These are phyloP conservation scores for Stegostoma tigrinum DNA, from an alignment of 2,113 vertebrate genomes.

Conservation along the genomic window DNA sequence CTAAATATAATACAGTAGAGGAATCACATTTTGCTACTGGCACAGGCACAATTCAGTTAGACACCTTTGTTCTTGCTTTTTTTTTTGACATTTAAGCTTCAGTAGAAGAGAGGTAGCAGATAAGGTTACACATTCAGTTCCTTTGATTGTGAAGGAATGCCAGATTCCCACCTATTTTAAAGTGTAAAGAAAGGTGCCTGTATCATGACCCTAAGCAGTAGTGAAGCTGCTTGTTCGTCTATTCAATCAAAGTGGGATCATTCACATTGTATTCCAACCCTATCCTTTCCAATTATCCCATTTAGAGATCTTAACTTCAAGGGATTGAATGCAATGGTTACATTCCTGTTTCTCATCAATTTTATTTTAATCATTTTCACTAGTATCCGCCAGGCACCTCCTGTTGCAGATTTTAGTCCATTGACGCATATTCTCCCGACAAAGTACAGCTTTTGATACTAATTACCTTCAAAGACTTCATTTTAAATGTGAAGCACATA, in stretches of 20 bases:
- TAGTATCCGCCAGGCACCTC: neutral
- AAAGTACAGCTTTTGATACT: neutral
- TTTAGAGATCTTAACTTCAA: neutral
- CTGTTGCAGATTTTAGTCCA: neutral
- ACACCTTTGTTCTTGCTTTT: neutral
- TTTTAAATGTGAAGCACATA: too few species aligned
- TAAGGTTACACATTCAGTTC: slow-evolving; percentile 13
- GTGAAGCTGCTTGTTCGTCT: neutral
- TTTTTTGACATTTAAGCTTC: slow-evolving; percentile 30
- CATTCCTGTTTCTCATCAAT: neutral
- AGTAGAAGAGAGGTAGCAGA: neutral
- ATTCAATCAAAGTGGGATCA: neutral
- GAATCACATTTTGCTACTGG: slow-evolving; percentile 27
- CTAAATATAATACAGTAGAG: neutral
- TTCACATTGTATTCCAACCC: neutral
- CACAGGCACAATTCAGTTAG: slow-evolving; percentile 11
- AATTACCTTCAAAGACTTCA: neutral
- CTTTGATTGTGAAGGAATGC: slow-evolving; percentile 29
- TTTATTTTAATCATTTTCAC: neutral
- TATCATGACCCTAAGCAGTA: neutral
- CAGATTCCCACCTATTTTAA: slow-evolving; percentile 31
- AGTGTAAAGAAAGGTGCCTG: neutral
- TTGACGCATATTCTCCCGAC: neutral
- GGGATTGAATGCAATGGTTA: neutral
- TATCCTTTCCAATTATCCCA: neutral